These are phyloP conservation scores for Leptopilina myrica DNA, from an alignment of 2,888 invertebrate genomes.

Conservation along the genomic window DNA sequence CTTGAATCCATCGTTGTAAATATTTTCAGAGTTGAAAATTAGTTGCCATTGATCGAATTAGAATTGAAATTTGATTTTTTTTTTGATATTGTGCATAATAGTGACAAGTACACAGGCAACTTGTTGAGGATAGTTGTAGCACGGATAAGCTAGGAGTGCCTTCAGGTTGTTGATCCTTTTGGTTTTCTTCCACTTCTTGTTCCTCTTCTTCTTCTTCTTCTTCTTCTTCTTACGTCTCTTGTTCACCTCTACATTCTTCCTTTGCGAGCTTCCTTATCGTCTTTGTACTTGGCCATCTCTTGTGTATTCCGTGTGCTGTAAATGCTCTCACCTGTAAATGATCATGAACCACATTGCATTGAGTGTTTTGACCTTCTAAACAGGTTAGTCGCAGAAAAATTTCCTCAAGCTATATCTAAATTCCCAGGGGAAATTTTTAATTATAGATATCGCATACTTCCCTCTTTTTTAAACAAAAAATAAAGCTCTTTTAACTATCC, in stretches of 20 bases:
- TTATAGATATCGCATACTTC: too few relatives aligned
- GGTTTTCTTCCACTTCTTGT: constrained; percentile 55
- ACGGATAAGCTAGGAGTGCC: constrained; percentile 60
- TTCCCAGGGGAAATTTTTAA: too few relatives aligned
- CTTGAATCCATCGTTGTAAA: too few relatives aligned
- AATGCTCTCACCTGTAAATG: constrained; percentile 24
- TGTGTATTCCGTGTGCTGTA: constrained; percentile 24
- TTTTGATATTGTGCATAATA: constrained; percentile 37
- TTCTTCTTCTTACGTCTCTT: constrained; percentile 15
- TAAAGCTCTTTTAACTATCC: too few relatives aligned
- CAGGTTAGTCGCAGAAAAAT: neutral
- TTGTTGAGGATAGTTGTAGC: constrained; percentile 40
- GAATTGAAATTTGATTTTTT: too few relatives aligned
- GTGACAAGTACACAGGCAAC: constrained; percentile 55
- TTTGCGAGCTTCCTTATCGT: constrained; percentile 33
- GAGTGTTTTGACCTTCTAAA: constrained; percentile 16
- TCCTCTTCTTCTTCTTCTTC: constrained; percentile 40
- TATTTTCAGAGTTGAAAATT: too few relatives aligned
- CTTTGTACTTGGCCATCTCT: constrained; percentile 32
- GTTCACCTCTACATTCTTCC: constrained; percentile 44
- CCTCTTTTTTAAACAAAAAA: too few relatives aligned
- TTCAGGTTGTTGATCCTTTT: constrained; percentile 71
- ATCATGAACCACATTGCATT: constrained; percentile 13
- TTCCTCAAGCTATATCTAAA: too few relatives aligned
- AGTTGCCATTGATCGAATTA: too few relatives aligned